These are phyloP conservation scores for Drosophila saltans DNA, from an alignment of 1,140 invertebrate genomes.

Conservation along the genomic window DNA sequence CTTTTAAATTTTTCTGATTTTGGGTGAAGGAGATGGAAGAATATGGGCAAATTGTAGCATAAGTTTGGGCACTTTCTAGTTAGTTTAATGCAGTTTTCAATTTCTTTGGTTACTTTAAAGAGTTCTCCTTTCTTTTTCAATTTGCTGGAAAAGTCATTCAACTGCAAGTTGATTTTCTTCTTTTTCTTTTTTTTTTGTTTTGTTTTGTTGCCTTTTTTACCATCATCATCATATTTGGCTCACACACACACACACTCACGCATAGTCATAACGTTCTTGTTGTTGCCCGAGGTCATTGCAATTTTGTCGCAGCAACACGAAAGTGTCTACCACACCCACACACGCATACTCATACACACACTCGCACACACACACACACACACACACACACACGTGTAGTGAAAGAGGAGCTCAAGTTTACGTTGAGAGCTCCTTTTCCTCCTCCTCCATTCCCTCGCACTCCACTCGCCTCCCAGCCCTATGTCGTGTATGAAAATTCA, in stretches of 20 bases:
- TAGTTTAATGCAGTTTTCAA: background rate
- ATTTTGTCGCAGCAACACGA: slow-evolving; percentile 62
- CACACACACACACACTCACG: slow-evolving; percentile 9
- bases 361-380: slow-evolving; percentile 18
- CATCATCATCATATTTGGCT: slow-evolving; percentile 39
- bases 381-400: background rate
- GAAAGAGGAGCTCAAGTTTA: slow-evolving; percentile 34
- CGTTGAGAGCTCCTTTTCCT: slow-evolving; percentile 12
- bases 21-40: too few species aligned
- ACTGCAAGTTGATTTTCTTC: slow-evolving; percentile 35
- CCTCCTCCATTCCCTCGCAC: slow-evolving; percentile 17
- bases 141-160: slow-evolving; percentile 54
- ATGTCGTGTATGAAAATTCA: slow-evolving; percentile 73
- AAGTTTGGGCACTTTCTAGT: background rate
- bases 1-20: too few species aligned
- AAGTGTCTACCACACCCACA: slow-evolving; percentile 53
- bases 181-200: too few species aligned
- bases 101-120: background rate
- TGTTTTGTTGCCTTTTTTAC: slow-evolving; percentile 25
- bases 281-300: slow-evolving; percentile 72
- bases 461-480: background rate
- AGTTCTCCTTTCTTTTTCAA: background rate
- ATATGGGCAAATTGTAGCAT: background rate
- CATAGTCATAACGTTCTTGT: slow-evolving; percentile 33
- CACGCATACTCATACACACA: slow-evolving; percentile 20